phyloP scores from a whole-genome alignment of 2,888 invertebrate genomes.

The Rotaria macrura region DNA sequence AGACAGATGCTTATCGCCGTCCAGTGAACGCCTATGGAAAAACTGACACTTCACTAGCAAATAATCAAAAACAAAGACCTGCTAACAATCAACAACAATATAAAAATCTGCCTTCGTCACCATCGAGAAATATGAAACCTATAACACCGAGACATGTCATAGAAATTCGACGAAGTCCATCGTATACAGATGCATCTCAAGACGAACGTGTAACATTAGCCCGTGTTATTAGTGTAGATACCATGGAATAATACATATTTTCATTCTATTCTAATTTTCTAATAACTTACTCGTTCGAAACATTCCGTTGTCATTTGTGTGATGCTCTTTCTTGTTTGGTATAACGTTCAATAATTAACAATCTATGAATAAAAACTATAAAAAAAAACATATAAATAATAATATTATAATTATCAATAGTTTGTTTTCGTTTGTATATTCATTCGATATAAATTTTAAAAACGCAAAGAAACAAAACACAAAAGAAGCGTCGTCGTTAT shows the following conservation, averaged over 20 bases:
- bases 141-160: not conserved
- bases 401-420: not conserved
- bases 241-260: not conserved
- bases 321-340: no score
- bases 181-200: not conserved
- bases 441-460: not conserved
- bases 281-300: constrained; percentile 3
- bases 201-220: not conserved
- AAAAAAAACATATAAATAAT: not conserved
- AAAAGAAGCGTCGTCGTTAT: not conserved
- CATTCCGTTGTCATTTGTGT: not conserved
- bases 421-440: not conserved
- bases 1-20: not conserved
- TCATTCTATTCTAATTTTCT: not conserved
- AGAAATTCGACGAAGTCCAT: not conserved
- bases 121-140: not conserved
- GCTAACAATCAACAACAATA: not conserved
- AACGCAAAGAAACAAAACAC: not conserved
- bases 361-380: not conserved
- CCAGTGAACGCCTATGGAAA: not conserved
- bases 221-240: not conserved
- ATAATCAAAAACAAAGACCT: not conserved
- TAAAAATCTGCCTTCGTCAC: not conserved
- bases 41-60: not conserved
- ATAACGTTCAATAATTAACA: not conserved